phyloP scores from a whole-genome alignment of 2,113 vertebrate genomes.

The Thamnophis sirtalis region DNA sequence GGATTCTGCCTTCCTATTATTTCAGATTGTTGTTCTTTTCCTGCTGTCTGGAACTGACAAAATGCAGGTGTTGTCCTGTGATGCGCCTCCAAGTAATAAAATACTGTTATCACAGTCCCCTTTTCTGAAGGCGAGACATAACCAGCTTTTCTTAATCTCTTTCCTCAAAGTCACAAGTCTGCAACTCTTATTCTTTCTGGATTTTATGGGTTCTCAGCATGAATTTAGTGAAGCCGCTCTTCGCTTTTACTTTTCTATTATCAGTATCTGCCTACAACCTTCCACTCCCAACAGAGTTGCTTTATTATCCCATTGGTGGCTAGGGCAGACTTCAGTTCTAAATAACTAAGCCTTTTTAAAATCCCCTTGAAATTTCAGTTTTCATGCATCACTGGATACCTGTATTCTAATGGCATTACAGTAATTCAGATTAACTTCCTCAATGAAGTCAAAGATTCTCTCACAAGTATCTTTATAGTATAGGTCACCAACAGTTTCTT shows the following conservation, averaged over 20 bases:
- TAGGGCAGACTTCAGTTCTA: background rate
- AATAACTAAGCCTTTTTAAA: constrained; percentile 20
- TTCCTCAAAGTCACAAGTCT: background rate
- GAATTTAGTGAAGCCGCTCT: background rate
- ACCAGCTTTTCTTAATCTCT: background rate
- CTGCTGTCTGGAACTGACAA: background rate
- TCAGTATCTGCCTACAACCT: background rate
- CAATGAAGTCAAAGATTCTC: constrained; percentile 5
- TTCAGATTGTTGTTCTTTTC: background rate
- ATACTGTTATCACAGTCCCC: background rate
- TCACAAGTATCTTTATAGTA: constrained; percentile 13
- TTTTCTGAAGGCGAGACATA: background rate
- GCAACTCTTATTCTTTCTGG: background rate
- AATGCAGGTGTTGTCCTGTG: background rate
- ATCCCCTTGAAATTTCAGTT: constrained; percentile 16
- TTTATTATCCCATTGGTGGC: background rate
- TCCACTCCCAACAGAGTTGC: background rate
- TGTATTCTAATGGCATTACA: constrained; percentile 10
- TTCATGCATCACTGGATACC: background rate
- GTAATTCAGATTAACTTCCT: background rate
- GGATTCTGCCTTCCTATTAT: background rate
- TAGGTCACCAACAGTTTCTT: constrained; percentile 28
- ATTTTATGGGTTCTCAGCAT: background rate
- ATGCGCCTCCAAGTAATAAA: background rate
- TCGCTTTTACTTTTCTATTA: background rate